phyloP scores from a whole-genome alignment of 1,140 invertebrate species.

The Reticulitermes speratus region DNA sequence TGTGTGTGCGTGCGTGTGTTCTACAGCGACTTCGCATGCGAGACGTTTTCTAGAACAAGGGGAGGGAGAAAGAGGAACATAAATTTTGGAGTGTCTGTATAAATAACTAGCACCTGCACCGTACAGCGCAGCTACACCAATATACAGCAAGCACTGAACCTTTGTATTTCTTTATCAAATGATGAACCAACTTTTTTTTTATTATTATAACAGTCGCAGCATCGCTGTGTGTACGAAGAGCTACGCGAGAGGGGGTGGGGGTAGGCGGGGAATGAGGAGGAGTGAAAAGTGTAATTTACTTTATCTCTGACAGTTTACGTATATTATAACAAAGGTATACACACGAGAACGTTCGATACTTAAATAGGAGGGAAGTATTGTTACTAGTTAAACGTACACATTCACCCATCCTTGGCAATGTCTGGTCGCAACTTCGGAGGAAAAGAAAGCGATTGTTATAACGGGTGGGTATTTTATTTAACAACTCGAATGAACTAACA shows the following conservation, averaged over 20 bases:
- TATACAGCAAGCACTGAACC: background rate
- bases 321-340: slow-evolving; percentile 12
- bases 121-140: background rate
- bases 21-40: slow-evolving; percentile 20
- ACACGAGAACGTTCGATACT: slow-evolving; percentile 2
- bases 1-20: background rate
- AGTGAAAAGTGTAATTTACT: slow-evolving; percentile 28
- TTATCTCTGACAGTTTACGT: slow-evolving; percentile 5
- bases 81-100: slow-evolving; percentile 30
- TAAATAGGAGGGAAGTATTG: background rate
- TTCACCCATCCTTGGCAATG: background rate
- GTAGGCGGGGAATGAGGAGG: background rate
- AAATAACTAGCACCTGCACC: slow-evolving; percentile 28
- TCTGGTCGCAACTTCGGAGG: background rate
- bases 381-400: background rate
- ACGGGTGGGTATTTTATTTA: background rate
- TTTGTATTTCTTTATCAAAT: slow-evolving; percentile 27
- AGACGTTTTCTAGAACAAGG: slow-evolving; percentile 29
- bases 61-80: slow-evolving; percentile 29
- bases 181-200: background rate
- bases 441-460: background rate
- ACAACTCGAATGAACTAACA: background rate
- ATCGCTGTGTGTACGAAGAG: background rate
- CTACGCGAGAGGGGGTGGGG: background rate
- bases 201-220: slow-evolving; percentile 24